Evolutionary conservation across 2,113 vertebrate species (phyloP).

Genomic region (Oncorhynchus masou): DNA sequence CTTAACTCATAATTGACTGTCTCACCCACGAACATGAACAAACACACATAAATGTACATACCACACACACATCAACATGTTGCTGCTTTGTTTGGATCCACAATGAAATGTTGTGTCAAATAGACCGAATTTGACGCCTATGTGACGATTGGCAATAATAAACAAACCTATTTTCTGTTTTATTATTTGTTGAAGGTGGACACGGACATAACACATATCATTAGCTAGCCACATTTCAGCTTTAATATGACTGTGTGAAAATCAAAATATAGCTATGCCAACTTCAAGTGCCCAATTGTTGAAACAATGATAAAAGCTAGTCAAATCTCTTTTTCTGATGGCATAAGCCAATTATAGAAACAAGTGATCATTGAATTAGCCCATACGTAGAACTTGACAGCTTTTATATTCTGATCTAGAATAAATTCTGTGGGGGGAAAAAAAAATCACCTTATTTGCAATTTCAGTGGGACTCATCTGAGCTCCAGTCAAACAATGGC

Average conservation of each 20-base stretch:
- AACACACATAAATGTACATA: neutral
- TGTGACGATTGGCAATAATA: constrained; percentile 6
- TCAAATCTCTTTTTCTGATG: constrained; percentile 60
- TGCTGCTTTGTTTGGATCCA: constrained; percentile 7
- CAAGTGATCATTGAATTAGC: constrained; percentile 70
- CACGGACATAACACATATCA: constrained; percentile 46
- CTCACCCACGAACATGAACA: constrained; percentile 17
- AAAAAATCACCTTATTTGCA: constrained; percentile 64
- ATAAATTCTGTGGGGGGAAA: constrained; percentile 56
- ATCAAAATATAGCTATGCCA: constrained; percentile 58
- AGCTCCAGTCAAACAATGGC: constrained; percentile 50
- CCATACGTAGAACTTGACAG: constrained; percentile 64
- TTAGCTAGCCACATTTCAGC: constrained; percentile 50
- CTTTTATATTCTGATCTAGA: constrained; percentile 70
- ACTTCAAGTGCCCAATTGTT: constrained; percentile 63
- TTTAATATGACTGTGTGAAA: constrained; percentile 60
- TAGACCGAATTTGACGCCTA: neutral
- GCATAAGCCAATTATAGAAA: constrained; percentile 67
- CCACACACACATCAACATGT: constrained; percentile 4
- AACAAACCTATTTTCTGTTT: constrained; percentile 22
- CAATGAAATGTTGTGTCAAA: neutral
- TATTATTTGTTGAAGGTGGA: constrained; percentile 36
- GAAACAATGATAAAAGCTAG: constrained; percentile 64
- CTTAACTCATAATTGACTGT: no score
- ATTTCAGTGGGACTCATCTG: constrained; percentile 58